Conservation (phyloP, 2,113 vertebrate species). For the Vombatus ursinus region DNA sequence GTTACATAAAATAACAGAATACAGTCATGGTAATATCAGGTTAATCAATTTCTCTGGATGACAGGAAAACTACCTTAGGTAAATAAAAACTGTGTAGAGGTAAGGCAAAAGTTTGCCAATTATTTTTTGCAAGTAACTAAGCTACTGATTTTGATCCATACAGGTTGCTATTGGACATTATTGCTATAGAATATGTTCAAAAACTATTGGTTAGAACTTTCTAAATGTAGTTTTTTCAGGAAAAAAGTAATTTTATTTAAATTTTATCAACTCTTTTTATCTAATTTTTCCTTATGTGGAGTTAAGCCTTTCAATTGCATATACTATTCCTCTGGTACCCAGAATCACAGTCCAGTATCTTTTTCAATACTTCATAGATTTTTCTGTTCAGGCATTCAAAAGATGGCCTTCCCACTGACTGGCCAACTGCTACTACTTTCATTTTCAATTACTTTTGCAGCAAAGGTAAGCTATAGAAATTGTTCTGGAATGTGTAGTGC, state of each 20-base stretch:
- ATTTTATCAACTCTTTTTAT: constrained; percentile 41
- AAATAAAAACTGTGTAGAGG: not conserved
- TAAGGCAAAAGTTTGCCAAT: not conserved
- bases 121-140: not conserved
- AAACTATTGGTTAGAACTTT: constrained; percentile 48
- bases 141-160: not conserved
- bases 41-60: constrained; percentile 12
- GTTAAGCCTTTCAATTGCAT: constrained; percentile 41
- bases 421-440: constrained; percentile 62
- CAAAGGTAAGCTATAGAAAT: constrained; percentile 56
- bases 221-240: constrained; percentile 14
- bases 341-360: constrained; percentile 55
- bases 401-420: constrained; percentile 60
- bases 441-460: constrained; percentile 61
- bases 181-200: not conserved
- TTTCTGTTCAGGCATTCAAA: constrained; percentile 63
- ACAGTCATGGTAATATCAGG: constrained; percentile 19
- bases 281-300: constrained; percentile 43
- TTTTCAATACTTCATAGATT: constrained; percentile 58
- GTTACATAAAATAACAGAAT: constrained; percentile 4
- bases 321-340: constrained; percentile 24
- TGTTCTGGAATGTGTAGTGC: constrained; percentile 33
- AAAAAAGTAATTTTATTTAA: constrained; percentile 17
- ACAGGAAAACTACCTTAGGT: not conserved
- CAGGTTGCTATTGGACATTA: not conserved